phyloP scores from a whole-genome alignment of 2,113 vertebrate species.

The Oophaga pumilio region DNA sequence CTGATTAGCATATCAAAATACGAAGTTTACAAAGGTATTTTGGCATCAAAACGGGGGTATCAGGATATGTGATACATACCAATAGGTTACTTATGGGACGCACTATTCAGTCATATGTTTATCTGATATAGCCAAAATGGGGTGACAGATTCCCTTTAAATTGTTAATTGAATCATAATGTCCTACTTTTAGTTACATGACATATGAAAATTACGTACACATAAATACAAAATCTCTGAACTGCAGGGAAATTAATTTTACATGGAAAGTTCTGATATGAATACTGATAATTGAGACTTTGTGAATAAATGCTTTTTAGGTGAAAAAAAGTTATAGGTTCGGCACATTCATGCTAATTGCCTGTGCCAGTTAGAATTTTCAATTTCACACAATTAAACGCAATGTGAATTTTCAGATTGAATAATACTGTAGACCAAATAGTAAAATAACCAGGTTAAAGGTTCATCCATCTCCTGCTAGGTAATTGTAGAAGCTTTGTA shows the following conservation, averaged over 20 bases:
- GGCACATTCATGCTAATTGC: conserved; percentile 32
- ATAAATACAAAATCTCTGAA: not conserved
- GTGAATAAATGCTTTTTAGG: conserved; percentile 33
- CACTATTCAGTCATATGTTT: too few relatives aligned
- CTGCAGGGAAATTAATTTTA: not conserved
- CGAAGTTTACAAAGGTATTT: too few relatives aligned
- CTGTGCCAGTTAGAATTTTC: conserved; percentile 32
- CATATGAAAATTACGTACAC: not conserved
- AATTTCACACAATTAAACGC: conserved; percentile 1
- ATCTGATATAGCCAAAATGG: too few relatives aligned
- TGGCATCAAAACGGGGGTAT: too few relatives aligned
- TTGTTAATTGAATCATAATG: not conserved
- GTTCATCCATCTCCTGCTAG: conserved; percentile 3
- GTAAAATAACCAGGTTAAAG: conserved; percentile 8
- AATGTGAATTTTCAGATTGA: not conserved
- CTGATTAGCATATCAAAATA: too few relatives aligned
- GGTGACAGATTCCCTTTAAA: too few relatives aligned
- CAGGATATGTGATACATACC: too few relatives aligned
- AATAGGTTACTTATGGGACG: too few relatives aligned
- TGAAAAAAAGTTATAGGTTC: conserved; percentile 32
- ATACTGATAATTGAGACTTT: conserved; percentile 43
- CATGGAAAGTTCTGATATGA: not conserved
- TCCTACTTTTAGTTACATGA: not conserved
- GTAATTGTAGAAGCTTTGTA: conserved; percentile 9
- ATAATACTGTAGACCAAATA: conserved; percentile 8